Percentiles rank a stretch among this genome's conserved stretches.
phyloP scores from a whole-genome alignment of 2,113 vertebrate species.

The Oreochromis spilurus region DNA sequence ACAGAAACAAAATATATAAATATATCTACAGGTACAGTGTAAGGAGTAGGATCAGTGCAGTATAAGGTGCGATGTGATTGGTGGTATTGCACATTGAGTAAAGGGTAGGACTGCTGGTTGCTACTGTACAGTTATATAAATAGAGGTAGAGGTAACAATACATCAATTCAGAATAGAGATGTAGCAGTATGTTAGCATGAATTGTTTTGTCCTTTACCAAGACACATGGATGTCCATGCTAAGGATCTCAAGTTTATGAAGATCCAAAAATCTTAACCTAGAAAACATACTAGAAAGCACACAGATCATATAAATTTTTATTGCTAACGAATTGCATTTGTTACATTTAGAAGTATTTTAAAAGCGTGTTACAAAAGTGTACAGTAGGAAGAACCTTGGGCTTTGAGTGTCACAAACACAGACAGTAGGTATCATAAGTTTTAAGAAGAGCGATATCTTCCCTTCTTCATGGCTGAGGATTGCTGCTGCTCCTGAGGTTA shows the following conservation, averaged over 20 bases:
- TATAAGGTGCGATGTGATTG: background rate
- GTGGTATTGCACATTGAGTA: background rate
- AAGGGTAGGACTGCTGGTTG: background rate
- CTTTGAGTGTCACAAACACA: background rate
- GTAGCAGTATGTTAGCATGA: background rate
- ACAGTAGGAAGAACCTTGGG: background rate
- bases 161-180: background rate
- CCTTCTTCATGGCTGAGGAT: background rate
- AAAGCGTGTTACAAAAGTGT: background rate
- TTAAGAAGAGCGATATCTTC: background rate
- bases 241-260: background rate
- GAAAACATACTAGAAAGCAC: background rate
- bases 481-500: conserved; percentile 15
- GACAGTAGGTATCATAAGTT: background rate
- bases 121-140: background rate
- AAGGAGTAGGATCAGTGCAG: background rate
- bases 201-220: background rate
- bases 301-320: background rate
- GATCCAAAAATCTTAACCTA: background rate
- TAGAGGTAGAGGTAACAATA: background rate
- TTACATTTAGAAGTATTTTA: background rate
- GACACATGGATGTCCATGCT: background rate
- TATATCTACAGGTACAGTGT: background rate
- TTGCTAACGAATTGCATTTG: background rate
- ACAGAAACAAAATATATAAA: no score